These are phyloP conservation scores for Hydrocynus forskahlii DNA, from an alignment of 2,797 vertebrate genomes.

Conservation along the genomic window DNA sequence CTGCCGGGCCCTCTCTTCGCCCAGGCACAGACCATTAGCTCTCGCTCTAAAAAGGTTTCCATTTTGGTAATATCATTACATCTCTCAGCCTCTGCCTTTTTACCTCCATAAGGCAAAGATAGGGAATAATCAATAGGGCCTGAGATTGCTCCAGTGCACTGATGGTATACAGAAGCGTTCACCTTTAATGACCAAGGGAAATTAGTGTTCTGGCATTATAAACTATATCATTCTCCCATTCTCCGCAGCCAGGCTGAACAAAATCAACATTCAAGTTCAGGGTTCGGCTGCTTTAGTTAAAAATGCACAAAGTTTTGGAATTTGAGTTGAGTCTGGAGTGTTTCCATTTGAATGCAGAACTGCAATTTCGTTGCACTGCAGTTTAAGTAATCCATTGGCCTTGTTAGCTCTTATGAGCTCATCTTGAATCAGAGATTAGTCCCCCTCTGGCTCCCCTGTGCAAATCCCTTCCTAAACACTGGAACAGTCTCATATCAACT, in stretches of 20 bases:
- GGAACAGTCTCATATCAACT: conserved; percentile 6
- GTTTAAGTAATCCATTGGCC: neutral
- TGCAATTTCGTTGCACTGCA: neutral
- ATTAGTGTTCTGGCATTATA: conserved; percentile 42
- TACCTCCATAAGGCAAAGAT: conserved; percentile 59
- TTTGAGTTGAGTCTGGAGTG: conserved; percentile 4
- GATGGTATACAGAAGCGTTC: conserved; percentile 48
- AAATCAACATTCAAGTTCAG: neutral
- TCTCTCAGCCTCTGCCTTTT: conserved; percentile 68
- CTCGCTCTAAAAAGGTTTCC: conserved; percentile 61
- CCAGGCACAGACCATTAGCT: conserved; percentile 55
- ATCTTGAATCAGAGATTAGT: conserved; percentile 13
- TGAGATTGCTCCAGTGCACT: conserved; percentile 50
- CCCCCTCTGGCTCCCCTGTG: neutral
- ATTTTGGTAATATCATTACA: conserved; percentile 70
- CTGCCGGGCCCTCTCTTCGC: conserved; percentile 13
- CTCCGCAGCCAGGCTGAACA: neutral
- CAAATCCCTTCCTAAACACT: neutral
- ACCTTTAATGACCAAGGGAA: conserved; percentile 51
- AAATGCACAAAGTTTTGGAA: neutral
- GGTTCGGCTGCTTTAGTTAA: conserved; percentile 3
- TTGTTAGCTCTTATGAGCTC: neutral
- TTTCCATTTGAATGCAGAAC: neutral
- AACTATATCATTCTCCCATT: conserved; percentile 34
- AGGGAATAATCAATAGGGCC: conserved; percentile 74